Percentiles rank a stretch among this genome's conserved stretches.
Evolutionary conservation across 2,888 invertebrate species (phyloP).

Genomic region (Dascillus cervinus): DNA sequence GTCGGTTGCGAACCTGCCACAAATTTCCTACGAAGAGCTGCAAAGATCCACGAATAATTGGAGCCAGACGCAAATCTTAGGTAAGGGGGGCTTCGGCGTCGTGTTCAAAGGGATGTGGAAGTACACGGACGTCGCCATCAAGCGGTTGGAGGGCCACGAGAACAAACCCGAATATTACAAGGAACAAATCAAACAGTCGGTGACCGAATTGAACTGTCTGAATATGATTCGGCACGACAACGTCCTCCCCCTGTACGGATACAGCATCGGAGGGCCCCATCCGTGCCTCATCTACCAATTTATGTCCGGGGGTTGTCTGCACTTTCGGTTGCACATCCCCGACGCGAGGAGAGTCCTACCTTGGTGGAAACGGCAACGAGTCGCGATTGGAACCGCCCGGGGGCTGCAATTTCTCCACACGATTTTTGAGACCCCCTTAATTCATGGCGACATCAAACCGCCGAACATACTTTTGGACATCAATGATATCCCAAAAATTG

Average conservation of each 20-base stretch:
- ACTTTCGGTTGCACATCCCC: conserved; percentile 61
- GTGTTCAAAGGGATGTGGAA: conserved; percentile 86
- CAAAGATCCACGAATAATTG: conserved; percentile 72
- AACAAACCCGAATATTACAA: conserved; percentile 42
- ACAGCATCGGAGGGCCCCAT: conserved; percentile 63
- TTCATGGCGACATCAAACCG: conserved; percentile 95
- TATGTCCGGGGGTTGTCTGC: conserved; percentile 89
- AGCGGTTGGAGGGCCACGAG: conserved; percentile 59
- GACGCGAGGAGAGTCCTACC: conserved; percentile 43
- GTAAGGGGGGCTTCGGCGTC: conserved; percentile 87
- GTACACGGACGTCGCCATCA: conserved; percentile 80
- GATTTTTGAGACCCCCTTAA: conserved; percentile 68
- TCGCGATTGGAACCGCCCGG: conserved; percentile 80
- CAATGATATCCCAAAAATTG: conserved; percentile 83
- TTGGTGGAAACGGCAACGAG: conserved; percentile 71
- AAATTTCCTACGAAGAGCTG: conserved; percentile 71
- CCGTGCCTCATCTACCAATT: conserved; percentile 89
- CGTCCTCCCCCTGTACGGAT: conserved; percentile 82
- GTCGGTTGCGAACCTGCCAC: conserved; percentile 40
- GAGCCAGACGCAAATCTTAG: conserved; percentile 61
- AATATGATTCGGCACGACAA: conserved; percentile 85
- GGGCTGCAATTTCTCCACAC: conserved; percentile 89
- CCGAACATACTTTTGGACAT: conserved; percentile 90
- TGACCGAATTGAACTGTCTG: conserved; percentile 68
- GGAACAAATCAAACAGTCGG: conserved; percentile 56